Evolutionary conservation across 1,140 invertebrate genomes (phyloP).

Genomic region (Drosophila parabipectinata): DNA sequence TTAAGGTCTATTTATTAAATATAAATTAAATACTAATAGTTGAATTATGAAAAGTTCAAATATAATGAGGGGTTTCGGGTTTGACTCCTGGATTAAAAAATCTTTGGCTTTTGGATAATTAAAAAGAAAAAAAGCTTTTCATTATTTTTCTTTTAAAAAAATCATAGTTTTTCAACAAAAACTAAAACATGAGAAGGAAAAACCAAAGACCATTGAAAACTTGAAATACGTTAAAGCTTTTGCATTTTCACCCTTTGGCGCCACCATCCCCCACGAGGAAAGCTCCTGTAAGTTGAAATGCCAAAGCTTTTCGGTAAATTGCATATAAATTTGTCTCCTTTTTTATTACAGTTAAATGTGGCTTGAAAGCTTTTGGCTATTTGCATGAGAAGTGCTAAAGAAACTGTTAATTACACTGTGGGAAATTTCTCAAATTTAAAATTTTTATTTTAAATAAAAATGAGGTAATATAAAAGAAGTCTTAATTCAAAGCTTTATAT

Average conservation of each 20-base stretch:
- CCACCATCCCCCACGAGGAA: slow-evolving; percentile 10
- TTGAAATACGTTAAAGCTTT: slow-evolving; percentile 53
- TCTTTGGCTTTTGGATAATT: slow-evolving; percentile 62
- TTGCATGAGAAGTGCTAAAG: slow-evolving; percentile 1
- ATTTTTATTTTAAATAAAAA: too few relatives aligned
- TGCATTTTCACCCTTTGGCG: slow-evolving; percentile 5
- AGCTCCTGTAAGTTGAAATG: slow-evolving; percentile 20
- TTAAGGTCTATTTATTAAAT: not conserved
- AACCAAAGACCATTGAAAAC: slow-evolving; percentile 44
- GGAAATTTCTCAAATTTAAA: too few relatives aligned
- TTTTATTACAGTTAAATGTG: slow-evolving; percentile 44
- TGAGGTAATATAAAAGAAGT: too few relatives aligned
- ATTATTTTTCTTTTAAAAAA: slow-evolving; percentile 14
- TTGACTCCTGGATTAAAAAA: slow-evolving; percentile 44
- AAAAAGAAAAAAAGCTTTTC: slow-evolving; percentile 50
- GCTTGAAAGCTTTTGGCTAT: slow-evolving; percentile 33
- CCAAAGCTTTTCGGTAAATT: slow-evolving; percentile 13
- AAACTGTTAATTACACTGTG: not conserved
- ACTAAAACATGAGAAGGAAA: slow-evolving; percentile 7
- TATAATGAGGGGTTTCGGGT: not conserved
- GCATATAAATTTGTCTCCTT: slow-evolving; percentile 19
- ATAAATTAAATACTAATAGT: not conserved
- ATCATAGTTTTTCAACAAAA: slow-evolving; percentile 8
- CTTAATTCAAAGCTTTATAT: too few relatives aligned
- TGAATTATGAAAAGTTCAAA: not conserved